Evolutionary conservation across 2,888 invertebrate genomes (phyloP), one percentile per base, ranked within the genome.

Genomic region (Cephus pulcher): DNA sequence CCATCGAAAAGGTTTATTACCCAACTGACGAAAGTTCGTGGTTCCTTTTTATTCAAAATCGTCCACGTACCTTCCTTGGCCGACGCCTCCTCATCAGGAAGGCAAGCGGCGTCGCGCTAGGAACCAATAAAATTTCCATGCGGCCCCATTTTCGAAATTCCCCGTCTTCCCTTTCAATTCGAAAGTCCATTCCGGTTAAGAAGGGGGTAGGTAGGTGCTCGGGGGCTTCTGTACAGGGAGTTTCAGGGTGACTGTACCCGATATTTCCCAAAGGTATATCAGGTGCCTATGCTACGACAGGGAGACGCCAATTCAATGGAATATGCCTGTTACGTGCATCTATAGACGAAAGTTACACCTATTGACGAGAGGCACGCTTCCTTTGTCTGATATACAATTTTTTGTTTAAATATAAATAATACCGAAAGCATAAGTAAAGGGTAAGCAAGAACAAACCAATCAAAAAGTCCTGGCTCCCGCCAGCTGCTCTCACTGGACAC

Each of bases 81-180:
- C 56, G 56, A 23, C 56, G 56, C 23, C 23, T 56, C 32, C 71
- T 71, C 34, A 71, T 71, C 34, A 32, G 15, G 71, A 34, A 71
- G 71, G 71, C 71, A 71, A 71, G 71, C 34, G 33, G 71, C 71
- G 71, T 71, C 71, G 71, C 71, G 32, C 33, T n/a, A 33, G 32
- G 71, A 70, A 34, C 33, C 71, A 71, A 71, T 71, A 71, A 32
- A 71, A 71, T 71, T 71, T 71, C 71, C 71, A 34, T 71, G 71
- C 32, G 71, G 33, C 34, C 71, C 71, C 56, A 23, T 56, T 56
- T 56, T 23, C 56, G 23, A 56, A 56, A 56, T 56, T 23, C 9
- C 56, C 23, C 56, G 56, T 56, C 56, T 56, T 56, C 56, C 56
- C 56, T 56, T 56, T 56, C 56, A 56, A 56, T 56, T 56, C 56